These are phyloP conservation scores for Aplodontia rufa DNA, from an alignment of 2,113 vertebrate species.

Conservation along the genomic window DNA sequence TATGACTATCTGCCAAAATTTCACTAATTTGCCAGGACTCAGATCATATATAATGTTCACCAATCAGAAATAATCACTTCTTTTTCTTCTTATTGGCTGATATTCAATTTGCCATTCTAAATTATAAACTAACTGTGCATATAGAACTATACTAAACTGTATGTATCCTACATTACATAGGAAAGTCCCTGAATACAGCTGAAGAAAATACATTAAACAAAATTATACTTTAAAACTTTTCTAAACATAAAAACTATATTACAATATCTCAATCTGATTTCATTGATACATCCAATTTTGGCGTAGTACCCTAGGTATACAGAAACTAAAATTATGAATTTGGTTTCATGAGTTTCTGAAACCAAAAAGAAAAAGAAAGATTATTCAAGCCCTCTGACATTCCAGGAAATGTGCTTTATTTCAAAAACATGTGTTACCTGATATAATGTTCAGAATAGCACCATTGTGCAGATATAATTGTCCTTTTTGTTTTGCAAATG, in stretches of 20 bases:
- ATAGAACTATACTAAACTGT: not conserved
- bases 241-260: not conserved
- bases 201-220: not conserved
- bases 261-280: not conserved
- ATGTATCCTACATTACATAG: not conserved
- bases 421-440: not conserved
- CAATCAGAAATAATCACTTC: not conserved
- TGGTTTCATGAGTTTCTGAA: not conserved
- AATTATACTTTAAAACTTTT: not conserved
- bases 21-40: not conserved
- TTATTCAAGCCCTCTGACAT: not conserved
- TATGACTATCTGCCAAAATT: not conserved
- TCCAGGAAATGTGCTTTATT: not conserved
- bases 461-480: constrained; percentile 16
- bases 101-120: not conserved
- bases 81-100: not conserved
- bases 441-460: constrained; percentile 31
- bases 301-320: not conserved
- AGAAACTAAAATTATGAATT: constrained; percentile 41
- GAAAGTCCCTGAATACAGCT: not conserved
- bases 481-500: constrained; percentile 49
- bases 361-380: not conserved
- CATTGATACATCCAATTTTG: not conserved
- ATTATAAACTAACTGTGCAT: not conserved
- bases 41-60: not conserved